A percentile compares a stretch with the other conserved stretches of the same genome.
phyloP scores from a whole-genome alignment of 2,888 invertebrate genomes.

The Coremacera marginata region DNA sequence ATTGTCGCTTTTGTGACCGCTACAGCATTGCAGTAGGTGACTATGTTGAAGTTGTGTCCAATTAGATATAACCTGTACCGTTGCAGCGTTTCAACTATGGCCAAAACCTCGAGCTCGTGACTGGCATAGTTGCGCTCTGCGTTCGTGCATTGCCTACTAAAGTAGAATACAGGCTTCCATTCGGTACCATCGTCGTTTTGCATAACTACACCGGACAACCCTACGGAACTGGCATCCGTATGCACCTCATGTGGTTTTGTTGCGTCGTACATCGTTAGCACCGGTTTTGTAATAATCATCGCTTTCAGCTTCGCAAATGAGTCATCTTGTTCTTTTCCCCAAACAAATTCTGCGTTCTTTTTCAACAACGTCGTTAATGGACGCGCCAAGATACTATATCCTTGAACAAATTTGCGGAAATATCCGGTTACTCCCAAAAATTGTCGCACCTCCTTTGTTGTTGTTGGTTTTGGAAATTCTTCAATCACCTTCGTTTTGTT shows the following conservation, averaged over 20 bases:
- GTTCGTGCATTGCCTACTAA: constrained; percentile 34
- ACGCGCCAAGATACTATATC: constrained; percentile 37
- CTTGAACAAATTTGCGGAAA: constrained; percentile 41
- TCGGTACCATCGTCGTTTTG: background rate
- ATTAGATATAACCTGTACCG: constrained; percentile 41
- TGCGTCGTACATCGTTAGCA: constrained; percentile 16
- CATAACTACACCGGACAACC: background rate
- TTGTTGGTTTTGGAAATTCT: constrained; percentile 39
- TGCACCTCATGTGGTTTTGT: no score
- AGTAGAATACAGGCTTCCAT: no score
- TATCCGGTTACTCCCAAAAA: no score
- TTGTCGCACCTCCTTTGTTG: no score
- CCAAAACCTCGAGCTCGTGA: no score
- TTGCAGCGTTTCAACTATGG: no score
- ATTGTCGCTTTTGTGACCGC: constrained; percentile 35
- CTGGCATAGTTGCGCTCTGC: no score
- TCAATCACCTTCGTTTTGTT: constrained; percentile 36
- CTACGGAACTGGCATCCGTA: no score
- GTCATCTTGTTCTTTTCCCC: background rate
- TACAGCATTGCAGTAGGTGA: constrained; percentile 38
- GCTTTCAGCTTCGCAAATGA: constrained; percentile 19
- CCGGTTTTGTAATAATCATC: constrained; percentile 23
- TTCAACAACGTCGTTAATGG: constrained; percentile 39
- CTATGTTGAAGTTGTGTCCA: constrained; percentile 34
- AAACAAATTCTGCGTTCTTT: constrained; percentile 21